phyloP scores from a whole-genome alignment of 2,888 invertebrate genomes.

The Lepidocyrtinus sp. region DNA sequence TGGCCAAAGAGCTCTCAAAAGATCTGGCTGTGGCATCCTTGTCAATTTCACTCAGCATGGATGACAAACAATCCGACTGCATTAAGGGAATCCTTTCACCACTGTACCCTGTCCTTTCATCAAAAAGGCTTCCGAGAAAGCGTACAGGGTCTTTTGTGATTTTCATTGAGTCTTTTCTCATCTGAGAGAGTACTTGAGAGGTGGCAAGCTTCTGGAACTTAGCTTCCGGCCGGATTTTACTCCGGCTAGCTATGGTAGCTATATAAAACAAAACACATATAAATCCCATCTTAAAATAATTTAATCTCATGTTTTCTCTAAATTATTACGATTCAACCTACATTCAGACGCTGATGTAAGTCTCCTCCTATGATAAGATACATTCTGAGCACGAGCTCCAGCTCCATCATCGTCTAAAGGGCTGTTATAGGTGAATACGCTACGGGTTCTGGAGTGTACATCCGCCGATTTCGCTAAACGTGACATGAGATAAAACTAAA shows the following conservation, averaged over 20 bases:
- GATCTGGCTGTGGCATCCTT: background rate
- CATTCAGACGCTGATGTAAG: background rate
- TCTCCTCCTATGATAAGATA: background rate
- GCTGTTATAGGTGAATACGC: background rate
- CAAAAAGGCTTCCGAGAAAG: conserved; percentile 47
- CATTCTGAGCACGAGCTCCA: background rate
- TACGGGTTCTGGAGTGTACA: background rate
- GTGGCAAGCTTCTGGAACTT: conserved; percentile 38
- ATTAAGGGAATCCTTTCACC: background rate
- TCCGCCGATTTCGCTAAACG: background rate
- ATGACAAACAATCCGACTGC: conserved; percentile 2
- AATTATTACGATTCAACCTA: no score
- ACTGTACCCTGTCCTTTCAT: conserved; percentile 20
- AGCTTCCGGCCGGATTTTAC: conserved; percentile 40
- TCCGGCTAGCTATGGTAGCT: conserved; percentile 52
- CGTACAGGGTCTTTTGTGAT: conserved; percentile 55
- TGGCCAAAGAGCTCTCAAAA: conserved; percentile 22
- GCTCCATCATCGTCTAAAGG: background rate
- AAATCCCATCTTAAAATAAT: no score
- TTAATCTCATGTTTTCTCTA: no score
- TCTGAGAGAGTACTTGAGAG: conserved; percentile 38
- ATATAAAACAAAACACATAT: background rate
- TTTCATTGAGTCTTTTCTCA: conserved; percentile 42
- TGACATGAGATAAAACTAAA: background rate
- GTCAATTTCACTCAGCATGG: conserved; percentile 9